phyloP scores from a whole-genome alignment of 30 jellyfish, hydroid and myxozoan species.

The Phacellophora camtschatica region DNA sequence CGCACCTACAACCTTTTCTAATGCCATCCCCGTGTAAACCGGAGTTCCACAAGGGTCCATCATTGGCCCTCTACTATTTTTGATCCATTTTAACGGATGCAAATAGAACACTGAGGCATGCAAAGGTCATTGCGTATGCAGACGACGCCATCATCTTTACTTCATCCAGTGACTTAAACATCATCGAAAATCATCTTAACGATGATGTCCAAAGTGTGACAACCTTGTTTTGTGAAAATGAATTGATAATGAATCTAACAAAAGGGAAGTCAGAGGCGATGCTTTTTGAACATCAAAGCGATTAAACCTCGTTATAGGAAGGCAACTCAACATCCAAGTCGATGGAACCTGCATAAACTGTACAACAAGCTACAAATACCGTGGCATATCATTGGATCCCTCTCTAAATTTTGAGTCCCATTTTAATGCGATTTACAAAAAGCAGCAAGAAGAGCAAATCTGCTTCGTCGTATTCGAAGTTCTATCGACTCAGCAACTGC shows the following conservation, averaged over 20 bases:
- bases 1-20: slow-evolving; percentile 6
- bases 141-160: slow-evolving; percentile 20
- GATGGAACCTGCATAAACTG: no score
- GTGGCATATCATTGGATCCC: slow-evolving; percentile 24
- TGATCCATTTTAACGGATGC: slow-evolving; percentile 9
- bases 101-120: slow-evolving; percentile 20
- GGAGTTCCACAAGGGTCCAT: slow-evolving; percentile 26
- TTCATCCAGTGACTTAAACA: slow-evolving; percentile 23
- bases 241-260: slow-evolving; percentile 12
- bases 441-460: slow-evolving; percentile 42
- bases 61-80: no score
- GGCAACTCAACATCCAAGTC: slow-evolving; percentile 7
- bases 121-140: slow-evolving; percentile 25
- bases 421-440: slow-evolving; percentile 8
- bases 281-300: not conserved
- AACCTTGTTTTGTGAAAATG: slow-evolving; percentile 23
- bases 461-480: slow-evolving; percentile 28
- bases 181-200: slow-evolving; percentile 16
- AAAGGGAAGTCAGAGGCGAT: slow-evolving; percentile 41
- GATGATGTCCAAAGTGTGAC: slow-evolving; percentile 1
- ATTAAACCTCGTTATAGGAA: not conserved
- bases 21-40: slow-evolving; percentile 2
- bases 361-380: slow-evolving; percentile 21
- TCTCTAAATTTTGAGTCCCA: no score
- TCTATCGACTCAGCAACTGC: no score